Conservation (phyloP, 2,888 invertebrate species). For the Drosophila rellima region DNA sequence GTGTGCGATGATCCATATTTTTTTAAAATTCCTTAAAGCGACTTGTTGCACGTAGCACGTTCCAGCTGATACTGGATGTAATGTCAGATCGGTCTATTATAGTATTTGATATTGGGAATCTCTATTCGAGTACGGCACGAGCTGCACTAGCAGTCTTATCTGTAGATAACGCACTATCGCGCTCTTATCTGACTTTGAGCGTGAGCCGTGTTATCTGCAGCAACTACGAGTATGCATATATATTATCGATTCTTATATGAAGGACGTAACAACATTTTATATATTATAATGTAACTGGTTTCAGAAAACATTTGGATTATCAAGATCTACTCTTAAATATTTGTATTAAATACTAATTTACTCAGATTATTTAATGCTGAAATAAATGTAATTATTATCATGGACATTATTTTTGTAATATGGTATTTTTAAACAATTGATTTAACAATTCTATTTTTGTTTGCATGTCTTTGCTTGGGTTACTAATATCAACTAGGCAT, state of each 20-base stretch:
- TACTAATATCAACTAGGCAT: not conserved
- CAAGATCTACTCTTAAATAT: no score
- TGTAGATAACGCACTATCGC: conserved; percentile 48
- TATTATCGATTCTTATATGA: conserved; percentile 11
- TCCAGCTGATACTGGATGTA: conserved; percentile 46
- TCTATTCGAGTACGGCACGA: conserved; percentile 5
- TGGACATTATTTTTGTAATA: no score
- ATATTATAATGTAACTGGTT: conserved; percentile 17
- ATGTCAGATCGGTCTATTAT: conserved; percentile 59
- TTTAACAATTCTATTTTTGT: not conserved
- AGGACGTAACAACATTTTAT: conserved; percentile 5
- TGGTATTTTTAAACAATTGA: no score
- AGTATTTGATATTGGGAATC: conserved; percentile 55
- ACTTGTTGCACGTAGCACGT: conserved; percentile 65
- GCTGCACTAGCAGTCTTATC: conserved; percentile 53
- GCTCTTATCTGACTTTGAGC: conserved; percentile 36
- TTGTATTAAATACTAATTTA: not conserved
- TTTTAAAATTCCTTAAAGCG: not conserved
- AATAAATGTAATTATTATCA: no score
- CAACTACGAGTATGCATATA: not conserved
- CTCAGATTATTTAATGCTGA: not conserved
- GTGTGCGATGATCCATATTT: conserved; percentile 72
- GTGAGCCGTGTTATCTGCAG: conserved; percentile 33
- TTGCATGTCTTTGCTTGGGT: not conserved
- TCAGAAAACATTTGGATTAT: no score